Evolutionary conservation across 1,140 invertebrate genomes (phyloP), one percentile per base, ranked within the genome.

Genomic region (Drosophila parabipectinata): DNA sequence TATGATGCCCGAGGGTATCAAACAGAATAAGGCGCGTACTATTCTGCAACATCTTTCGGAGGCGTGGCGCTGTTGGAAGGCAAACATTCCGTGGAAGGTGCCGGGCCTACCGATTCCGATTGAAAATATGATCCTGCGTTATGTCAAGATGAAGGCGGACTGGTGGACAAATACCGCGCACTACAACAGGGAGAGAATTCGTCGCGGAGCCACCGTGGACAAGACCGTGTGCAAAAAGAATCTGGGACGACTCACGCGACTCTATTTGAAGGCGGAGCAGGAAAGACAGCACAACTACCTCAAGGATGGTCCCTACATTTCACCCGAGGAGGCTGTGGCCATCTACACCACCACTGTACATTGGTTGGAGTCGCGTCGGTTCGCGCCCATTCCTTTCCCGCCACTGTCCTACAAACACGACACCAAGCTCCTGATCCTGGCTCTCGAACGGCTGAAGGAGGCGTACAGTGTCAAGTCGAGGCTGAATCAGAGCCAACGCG

Each of bases 81-180:
- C 99, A 0, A 99, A 99, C 92, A 99, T 99, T 90, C 99, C 99
- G 0, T 99, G 99, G 99, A 99, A 99, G 94, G 98, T 99, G 1
- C 99, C 99, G 8, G 99, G 99, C 4, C 93, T 99, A 7, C 99
- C 99, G 0, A 99, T 98, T 48, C 99, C 99, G 0, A 99, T 99
- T 84, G 99, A 99, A 93, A 99, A 99, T 92, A 99, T 99, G 99
- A 99, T 99, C 79, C 94, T 99, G 15, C 95, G 99, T 44, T 99
- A 99, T 92, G 99, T 99, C 0, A 99, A 99, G 92, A 99, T 99
- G 95, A 99, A 99, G 92, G 99, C 99, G 0, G 99, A 99, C 92
- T 99, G 99, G 99, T 99, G 99, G 99, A 99, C 99, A 0, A 99
- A 99, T 92, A 99, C 99, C 0, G 99, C 99, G 1, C 99, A 99